Evolutionary conservation across 2,797 vertebrate genomes (phyloP).

Genomic region (Pitangus sulphuratus): DNA sequence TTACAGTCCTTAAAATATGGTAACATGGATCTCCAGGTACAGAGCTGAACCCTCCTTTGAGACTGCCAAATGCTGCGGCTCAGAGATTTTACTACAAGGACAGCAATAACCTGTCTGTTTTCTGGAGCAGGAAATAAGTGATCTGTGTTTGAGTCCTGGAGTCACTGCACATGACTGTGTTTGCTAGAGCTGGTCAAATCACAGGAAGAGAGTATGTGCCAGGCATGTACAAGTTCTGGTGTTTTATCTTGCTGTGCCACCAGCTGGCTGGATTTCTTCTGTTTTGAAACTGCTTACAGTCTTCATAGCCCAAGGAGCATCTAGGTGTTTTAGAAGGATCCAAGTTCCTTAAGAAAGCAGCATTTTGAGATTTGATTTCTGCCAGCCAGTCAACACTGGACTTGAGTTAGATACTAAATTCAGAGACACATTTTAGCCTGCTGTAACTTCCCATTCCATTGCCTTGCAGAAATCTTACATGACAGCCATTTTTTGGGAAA

Average conservation of each 20-base stretch:
- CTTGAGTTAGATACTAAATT: neutral
- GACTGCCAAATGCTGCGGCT: neutral
- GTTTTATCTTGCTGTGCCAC: neutral
- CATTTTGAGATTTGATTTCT: neutral
- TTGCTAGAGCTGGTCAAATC: neutral
- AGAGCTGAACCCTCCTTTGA: neutral
- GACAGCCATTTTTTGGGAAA: neutral
- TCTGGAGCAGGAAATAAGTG: neutral
- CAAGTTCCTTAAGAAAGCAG: neutral
- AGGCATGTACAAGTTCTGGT: neutral
- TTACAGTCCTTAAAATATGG: neutral
- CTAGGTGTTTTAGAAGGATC: neutral
- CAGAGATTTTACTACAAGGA: neutral
- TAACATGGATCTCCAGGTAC: neutral
- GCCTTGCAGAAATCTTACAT: neutral
- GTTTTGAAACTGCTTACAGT: neutral
- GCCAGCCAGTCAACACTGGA: neutral
- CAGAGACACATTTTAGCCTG: neutral
- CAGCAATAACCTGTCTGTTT: neutral
- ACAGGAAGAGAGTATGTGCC: neutral
- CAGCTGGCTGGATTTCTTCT: neutral
- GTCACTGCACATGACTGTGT: neutral
- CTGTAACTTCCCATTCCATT: neutral
- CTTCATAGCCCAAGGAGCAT: neutral
- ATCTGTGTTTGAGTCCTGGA: neutral